These are phyloP conservation scores for Silurus glanis DNA, from an alignment of 2,113 vertebrate species.

Conservation along the genomic window DNA sequence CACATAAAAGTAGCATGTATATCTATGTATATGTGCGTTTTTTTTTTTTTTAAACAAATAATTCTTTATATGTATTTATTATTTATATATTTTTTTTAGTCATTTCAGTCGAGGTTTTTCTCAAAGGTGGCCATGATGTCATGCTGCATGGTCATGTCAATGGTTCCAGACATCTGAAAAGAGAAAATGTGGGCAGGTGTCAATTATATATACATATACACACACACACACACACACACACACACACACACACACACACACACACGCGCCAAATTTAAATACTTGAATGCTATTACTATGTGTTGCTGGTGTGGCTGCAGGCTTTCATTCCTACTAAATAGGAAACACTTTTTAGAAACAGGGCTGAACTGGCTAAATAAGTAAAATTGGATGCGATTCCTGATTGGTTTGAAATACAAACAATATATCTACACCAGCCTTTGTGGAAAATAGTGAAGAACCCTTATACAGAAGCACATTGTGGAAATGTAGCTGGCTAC, in stretches of 20 bases:
- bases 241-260: not conserved
- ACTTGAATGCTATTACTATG: too few relatives aligned
- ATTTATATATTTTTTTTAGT: not conserved
- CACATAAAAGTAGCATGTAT: slow-evolving; percentile 30
- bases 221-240: not conserved
- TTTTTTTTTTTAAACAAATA: not conserved
- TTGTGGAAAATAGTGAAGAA: not conserved
- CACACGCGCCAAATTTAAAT: not conserved
- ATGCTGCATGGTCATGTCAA: slow-evolving; percentile 85
- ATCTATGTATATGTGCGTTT: too few relatives aligned
- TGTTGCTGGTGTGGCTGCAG: not conserved
- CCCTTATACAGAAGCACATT: not conserved
- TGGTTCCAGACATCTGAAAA: slow-evolving; percentile 76
- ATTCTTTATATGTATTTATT: not conserved
- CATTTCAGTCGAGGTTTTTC: slow-evolving; percentile 75
- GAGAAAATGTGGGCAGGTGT: not conserved
- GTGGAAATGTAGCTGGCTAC: not conserved
- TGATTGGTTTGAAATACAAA: not conserved
- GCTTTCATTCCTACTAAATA: not conserved
- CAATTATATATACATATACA: not conserved
- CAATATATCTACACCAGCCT: not conserved
- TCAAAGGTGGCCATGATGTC: slow-evolving; percentile 91
- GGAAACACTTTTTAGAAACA: not conserved
- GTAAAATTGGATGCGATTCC: not conserved
- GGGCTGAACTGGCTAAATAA: not conserved